Evolutionary conservation across 2,113 vertebrate species (phyloP), one percentile per base, ranked within the genome.

Genomic region (Plotosus lineatus): DNA sequence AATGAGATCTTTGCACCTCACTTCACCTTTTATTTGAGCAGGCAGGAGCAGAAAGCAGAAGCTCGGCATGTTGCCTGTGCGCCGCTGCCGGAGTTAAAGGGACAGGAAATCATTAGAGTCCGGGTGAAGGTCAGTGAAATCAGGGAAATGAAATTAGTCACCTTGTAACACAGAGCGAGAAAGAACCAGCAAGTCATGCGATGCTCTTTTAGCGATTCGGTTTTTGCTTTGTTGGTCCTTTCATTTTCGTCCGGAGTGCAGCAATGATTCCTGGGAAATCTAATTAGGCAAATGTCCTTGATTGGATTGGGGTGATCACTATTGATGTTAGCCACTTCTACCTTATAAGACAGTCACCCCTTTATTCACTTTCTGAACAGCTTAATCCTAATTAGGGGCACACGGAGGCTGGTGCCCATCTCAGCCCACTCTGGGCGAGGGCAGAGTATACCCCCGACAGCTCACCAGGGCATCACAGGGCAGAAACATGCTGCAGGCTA

Each of bases 61-160:
- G 89, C 82, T 75, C 84, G n/a, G 36, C 56, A 50, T 65, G 50
- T 65, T 65, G 63, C 28, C 91, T 84, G 90, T 89, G 85, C 89
- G 89, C 89, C 83, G 79, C 90, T 69, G 90, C 90, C 90, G 93
- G 92, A 97, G 88, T 89, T 90, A 91, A 94, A 92, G 89, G 90
- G 96, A 97, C 95, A 97, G 95, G 91, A 97, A 98, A 97, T 97
- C 96, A 93, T 96, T 96, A 93, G 82, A 93, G 85, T 92, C 91
- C 94, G 95, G 97, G 94, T 90, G 94, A 95, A 97, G 95, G 94
- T 97, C 95, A 95, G 92, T 94, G 92, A 94, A 95, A 96, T 93
- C 90, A 88, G 92, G 85, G 85, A 94, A 95, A 96, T 96, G 89
- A 92, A 95, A 95, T 95, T 94, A 95, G 95, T 96, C 95, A 95